Conservation (phyloP, 2,113 vertebrate species). For the Dendrocopos noguchii region DNA sequence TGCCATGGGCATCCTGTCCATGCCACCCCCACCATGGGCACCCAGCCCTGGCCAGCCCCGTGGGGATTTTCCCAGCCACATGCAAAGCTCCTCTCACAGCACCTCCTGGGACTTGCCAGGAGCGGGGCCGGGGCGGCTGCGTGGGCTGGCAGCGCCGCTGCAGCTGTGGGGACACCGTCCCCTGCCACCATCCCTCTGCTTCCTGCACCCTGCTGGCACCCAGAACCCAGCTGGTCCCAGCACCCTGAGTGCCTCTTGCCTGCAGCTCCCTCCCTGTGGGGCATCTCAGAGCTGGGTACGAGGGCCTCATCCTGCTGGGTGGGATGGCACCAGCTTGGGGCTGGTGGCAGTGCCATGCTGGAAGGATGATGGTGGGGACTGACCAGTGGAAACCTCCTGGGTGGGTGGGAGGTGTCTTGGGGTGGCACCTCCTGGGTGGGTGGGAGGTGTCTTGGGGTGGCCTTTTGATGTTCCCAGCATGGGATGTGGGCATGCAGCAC, state of each 20-base stretch:
- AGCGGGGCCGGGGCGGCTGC: neutral
- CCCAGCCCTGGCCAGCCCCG: neutral
- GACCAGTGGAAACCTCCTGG: accelerated
- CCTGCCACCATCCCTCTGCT: conserved; percentile 10
- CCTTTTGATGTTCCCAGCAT: accelerated
- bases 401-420: neutral
- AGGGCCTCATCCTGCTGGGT: neutral
- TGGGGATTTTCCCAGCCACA: neutral
- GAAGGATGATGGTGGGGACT: neutral
- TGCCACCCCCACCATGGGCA: no score
- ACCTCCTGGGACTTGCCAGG: neutral
- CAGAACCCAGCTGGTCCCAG: neutral
- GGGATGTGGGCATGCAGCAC: accelerated
- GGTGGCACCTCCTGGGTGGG: accelerated
- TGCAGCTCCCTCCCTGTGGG: accelerated
- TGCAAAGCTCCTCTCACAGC: conserved; percentile 11
- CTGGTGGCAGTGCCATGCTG: accelerated
- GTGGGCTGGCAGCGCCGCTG: neutral
- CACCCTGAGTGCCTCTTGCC: neutral
- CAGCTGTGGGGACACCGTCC: neutral
- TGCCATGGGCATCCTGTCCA: neutral
- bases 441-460: accelerated
- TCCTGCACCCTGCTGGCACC: neutral
- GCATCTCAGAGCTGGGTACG: neutral
- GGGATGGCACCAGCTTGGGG: neutral